A percentile compares a stretch with the other conserved stretches of the same genome.
Conservation (phyloP, 2,888 invertebrate genomes). For the Adelphocoris suturalis region DNA sequence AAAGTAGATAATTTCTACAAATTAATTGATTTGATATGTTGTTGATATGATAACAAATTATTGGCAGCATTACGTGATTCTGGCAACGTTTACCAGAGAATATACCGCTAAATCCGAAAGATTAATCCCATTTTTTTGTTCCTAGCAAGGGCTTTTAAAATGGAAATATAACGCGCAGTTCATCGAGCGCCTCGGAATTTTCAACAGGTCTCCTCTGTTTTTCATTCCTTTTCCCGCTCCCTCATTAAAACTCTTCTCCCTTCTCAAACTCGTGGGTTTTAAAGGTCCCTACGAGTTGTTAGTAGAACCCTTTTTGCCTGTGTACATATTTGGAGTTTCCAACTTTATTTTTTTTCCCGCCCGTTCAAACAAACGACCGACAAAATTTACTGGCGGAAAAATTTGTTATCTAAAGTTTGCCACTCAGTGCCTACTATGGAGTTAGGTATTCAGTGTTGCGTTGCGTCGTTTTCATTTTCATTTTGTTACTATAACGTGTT, state of each 20-base stretch:
- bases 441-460: no score
- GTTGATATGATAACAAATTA: no score
- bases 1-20: no score
- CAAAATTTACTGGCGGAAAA: constrained; percentile 7
- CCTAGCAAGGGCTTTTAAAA: not conserved
- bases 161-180: not conserved
- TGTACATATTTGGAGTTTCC: not conserved
- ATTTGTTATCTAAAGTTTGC: not conserved
- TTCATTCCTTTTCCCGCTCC: not conserved
- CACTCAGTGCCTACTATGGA: no score
- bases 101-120: no score
- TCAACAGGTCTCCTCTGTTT: not conserved
- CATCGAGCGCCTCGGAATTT: not conserved
- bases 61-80: no score
- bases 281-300: not conserved
- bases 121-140: no score
- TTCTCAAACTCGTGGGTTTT: not conserved
- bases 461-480: no score
- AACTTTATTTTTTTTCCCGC: constrained; percentile 14
- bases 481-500: no score
- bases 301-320: not conserved
- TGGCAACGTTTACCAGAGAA: no score
- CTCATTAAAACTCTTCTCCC: constrained; percentile 18
- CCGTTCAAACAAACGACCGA: not conserved
- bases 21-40: no score